These are phyloP conservation scores for Enteromius viviparus DNA, from an alignment of 2,797 vertebrate genomes.

Conservation along the genomic window DNA sequence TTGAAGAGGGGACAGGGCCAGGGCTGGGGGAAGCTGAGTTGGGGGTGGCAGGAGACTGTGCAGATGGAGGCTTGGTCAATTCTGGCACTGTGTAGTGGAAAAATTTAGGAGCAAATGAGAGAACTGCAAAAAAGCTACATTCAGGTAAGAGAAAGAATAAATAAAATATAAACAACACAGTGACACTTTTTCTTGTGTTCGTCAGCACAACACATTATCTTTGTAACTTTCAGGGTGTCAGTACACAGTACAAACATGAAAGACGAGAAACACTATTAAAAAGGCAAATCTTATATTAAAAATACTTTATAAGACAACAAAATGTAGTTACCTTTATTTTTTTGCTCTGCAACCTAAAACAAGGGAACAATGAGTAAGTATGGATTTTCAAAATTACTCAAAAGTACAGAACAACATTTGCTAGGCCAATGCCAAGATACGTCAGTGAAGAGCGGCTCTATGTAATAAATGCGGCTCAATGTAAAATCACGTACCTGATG, in stretches of 20 bases:
- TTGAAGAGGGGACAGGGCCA: slow-evolving; percentile 91
- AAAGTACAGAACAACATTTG: not conserved
- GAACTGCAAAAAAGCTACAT: slow-evolving; percentile 21
- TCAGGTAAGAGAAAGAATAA: slow-evolving; percentile 35
- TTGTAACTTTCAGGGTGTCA: not conserved
- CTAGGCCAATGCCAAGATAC: not conserved
- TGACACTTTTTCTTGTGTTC: not conserved
- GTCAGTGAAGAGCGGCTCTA: too few relatives aligned
- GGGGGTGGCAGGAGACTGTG: slow-evolving; percentile 94
- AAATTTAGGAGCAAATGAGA: slow-evolving; percentile 42
- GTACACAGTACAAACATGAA: not conserved
- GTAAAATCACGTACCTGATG: too few relatives aligned
- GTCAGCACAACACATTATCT: not conserved
- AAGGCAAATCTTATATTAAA: not conserved
- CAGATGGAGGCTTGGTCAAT: slow-evolving; percentile 95
- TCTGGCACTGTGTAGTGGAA: slow-evolving; percentile 88
- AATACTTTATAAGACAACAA: not conserved
- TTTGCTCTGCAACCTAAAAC: slow-evolving; percentile 97
- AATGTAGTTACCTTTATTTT: slow-evolving; percentile 93
- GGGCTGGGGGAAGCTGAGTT: slow-evolving; percentile 90
- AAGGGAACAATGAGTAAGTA: slow-evolving; percentile 55
- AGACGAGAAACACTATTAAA: not conserved
- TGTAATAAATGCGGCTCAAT: too few relatives aligned
- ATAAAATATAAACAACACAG: slow-evolving; percentile 7
- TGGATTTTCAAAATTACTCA: not conserved